Percentiles rank a stretch among this genome's conserved stretches.
Conservation (phyloP, 2,797 vertebrate species). For the Onychomys torridus region DNA sequence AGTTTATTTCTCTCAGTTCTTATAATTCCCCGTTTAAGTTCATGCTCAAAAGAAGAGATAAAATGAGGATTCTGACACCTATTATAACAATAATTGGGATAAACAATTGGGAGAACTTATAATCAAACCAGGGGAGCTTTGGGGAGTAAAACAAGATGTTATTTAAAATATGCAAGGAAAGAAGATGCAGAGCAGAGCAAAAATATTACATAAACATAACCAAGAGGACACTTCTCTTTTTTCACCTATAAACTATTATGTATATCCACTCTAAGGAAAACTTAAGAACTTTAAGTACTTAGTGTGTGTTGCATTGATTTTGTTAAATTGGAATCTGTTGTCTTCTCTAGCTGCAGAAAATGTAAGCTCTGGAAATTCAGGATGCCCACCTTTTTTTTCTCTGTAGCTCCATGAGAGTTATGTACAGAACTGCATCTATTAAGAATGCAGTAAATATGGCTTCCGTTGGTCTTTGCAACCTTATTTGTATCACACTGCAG, state of each 20-base stretch:
- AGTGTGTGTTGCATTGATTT: neutral
- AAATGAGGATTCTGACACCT: neutral
- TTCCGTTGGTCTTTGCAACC: neutral
- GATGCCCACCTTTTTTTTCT: neutral
- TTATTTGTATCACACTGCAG: neutral
- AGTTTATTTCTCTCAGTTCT: neutral
- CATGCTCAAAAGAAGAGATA: neutral
- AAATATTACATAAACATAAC: neutral
- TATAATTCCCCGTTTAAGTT: neutral
- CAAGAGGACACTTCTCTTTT: neutral
- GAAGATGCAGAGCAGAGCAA: neutral
- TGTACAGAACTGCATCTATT: neutral
- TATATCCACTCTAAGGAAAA: neutral
- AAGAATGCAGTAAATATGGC: neutral
- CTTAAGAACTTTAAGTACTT: neutral
- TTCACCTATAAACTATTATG: neutral
- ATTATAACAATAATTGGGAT: slow-evolving; percentile 21
- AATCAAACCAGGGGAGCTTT: neutral
- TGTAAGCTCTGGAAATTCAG: neutral
- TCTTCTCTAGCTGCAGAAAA: neutral
- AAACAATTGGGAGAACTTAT: slow-evolving; percentile 29
- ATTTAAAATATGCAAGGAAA: neutral
- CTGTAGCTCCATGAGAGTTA: neutral
- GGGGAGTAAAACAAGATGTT: slow-evolving; percentile 4
- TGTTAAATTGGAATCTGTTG: neutral